These are phyloP conservation scores for Limenitis camilla DNA, from an alignment of 2,888 invertebrate species.

Conservation along the genomic window DNA sequence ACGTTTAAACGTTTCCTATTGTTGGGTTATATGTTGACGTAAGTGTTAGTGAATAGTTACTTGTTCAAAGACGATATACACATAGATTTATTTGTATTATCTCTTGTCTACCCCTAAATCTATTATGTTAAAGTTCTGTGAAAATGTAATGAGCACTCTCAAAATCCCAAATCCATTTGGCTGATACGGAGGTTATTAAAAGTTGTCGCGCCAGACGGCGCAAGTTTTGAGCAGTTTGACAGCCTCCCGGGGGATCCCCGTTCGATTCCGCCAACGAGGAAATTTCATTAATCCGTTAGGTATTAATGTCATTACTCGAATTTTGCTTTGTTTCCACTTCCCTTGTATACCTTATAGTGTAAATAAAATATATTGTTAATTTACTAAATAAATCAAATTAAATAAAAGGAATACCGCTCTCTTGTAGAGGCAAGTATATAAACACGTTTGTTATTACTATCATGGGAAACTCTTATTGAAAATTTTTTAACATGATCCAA, in stretches of 20 bases:
- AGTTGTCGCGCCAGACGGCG: slow-evolving; percentile 62
- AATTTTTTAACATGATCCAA: too few relatives aligned
- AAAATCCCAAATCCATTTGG: slow-evolving; percentile 60
- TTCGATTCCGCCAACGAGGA: slow-evolving; percentile 62
- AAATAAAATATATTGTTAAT: too few relatives aligned
- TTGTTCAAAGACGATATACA: too few relatives aligned
- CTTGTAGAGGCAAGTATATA: too few relatives aligned
- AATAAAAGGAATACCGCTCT: too few relatives aligned
- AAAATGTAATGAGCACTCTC: slow-evolving; percentile 37
- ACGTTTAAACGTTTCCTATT: too few relatives aligned
- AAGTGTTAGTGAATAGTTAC: too few relatives aligned
- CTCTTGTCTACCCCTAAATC: slow-evolving; percentile 8
- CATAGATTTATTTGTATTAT: neutral
- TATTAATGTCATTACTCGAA: slow-evolving; percentile 28
- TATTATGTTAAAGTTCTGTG: slow-evolving; percentile 27
- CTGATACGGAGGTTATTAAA: slow-evolving; percentile 69
- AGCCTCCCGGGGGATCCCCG: slow-evolving; percentile 49
- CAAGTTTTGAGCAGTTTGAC: slow-evolving; percentile 60
- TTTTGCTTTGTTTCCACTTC: slow-evolving; percentile 9
- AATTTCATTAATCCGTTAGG: slow-evolving; percentile 59
- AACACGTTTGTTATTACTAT: too few relatives aligned
- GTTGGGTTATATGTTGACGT: too few relatives aligned
- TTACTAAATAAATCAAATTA: too few relatives aligned
- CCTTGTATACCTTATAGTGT: neutral
- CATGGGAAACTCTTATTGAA: too few relatives aligned